These are phyloP conservation scores for Microtus obscurus DNA, from an alignment of 2,797 vertebrate species.

Conservation along the genomic window DNA sequence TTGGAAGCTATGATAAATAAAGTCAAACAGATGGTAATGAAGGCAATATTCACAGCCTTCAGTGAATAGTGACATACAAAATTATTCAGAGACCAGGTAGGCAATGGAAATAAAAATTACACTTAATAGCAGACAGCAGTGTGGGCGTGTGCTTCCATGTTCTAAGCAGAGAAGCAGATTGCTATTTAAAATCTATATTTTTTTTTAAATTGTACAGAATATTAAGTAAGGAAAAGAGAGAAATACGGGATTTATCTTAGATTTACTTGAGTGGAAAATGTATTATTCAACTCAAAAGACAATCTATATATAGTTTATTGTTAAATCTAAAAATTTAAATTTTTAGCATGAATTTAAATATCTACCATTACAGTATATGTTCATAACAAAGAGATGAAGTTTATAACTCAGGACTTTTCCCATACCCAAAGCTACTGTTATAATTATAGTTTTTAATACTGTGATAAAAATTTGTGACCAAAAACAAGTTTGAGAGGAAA, in stretches of 20 bases:
- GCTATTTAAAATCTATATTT: conserved; percentile 55
- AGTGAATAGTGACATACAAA: conserved; percentile 75
- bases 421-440: neutral
- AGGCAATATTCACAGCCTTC: conserved; percentile 65
- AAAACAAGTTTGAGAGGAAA: neutral
- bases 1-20: conserved; percentile 62
- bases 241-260: conserved; percentile 22
- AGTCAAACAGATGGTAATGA: conserved; percentile 73
- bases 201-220: neutral
- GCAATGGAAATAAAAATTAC: conserved; percentile 83
- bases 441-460: neutral
- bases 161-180: conserved; percentile 61
- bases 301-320: neutral
- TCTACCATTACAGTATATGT: neutral
- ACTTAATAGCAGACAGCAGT: conserved; percentile 66
- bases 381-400: neutral
- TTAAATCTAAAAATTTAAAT: neutral
- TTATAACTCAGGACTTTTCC: neutral
- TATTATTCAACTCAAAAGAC: neutral
- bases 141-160: conserved; percentile 76
- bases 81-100: conserved; percentile 78
- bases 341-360: neutral
- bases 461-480: neutral
- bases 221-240: neutral
- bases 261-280: neutral